Base-by-base conservation (phyloP, 2,797 vertebrate genomes). In the Moxostoma hubbsi region DNA sequence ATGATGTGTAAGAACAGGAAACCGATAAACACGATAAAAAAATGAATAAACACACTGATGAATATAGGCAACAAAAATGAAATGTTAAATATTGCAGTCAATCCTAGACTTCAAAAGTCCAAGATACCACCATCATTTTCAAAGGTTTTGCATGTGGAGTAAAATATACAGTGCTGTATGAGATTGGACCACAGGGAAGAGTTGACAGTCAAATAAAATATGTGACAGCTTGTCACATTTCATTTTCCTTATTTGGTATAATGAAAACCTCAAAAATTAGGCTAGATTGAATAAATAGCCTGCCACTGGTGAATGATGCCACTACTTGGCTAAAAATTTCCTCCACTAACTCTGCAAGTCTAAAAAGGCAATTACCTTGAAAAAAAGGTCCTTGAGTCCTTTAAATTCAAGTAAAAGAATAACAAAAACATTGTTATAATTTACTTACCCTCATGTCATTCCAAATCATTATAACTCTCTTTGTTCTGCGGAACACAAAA, bases 191-290 rank as follows among this genome's bases (percentile, higher is more conserved):
- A 88, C 85, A 81, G 87, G 87, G 90, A 80, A 47, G 81, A 87
- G 73, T 89, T 92, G 90, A 92, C 91, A 92, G 86, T 86, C 78
- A 89, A 90, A 91, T 90, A 83, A 89, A 91, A 88, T 81, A 81
- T 85, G 66, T 88, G 86, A 91, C 90, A 86, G 85, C 61, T 63
- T 80, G 84, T 90, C 87, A 83, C 67, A 43, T 67, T 87, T 89
- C 85, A 89, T 89, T 83, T 81, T 62, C 66, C 58, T 77, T 82
- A 77, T 79, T 80, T 87, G 74, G 73, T 63, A 54, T 84, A 85
- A 90, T 91, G 83, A 86, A 84, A 85, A 72, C 71, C 64, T 54
- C 76, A 67, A 61, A 84, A 85, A 83, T 83, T 61, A 75, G 54
- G 69, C 64, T 82, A 87, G 90, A 89, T 86, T 90, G 84, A 85